Conservation (phyloP, 2,113 vertebrate species). For the Nothoprocta pentlandii region DNA sequence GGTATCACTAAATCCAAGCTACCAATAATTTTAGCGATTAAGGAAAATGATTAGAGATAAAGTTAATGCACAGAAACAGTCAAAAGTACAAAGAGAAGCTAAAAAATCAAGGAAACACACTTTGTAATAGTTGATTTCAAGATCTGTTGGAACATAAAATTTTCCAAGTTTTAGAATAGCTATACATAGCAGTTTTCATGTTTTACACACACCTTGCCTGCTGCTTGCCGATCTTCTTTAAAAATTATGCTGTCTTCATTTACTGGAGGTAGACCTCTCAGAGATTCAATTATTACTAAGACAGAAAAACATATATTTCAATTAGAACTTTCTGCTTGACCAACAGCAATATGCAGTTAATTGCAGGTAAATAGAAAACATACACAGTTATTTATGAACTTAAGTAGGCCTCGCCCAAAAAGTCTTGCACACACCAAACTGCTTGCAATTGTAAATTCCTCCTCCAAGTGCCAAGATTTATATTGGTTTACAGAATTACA, state of each 20-base stretch:
- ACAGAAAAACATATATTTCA: not conserved
- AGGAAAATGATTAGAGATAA: not conserved
- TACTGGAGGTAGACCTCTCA: constrained; percentile 85
- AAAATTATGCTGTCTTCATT: constrained; percentile 93
- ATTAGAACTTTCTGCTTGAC: not conserved
- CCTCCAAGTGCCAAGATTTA: not conserved
- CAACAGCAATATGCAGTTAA: not conserved
- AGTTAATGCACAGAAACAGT: not conserved
- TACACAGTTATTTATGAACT: not conserved
- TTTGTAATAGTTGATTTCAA: not conserved
- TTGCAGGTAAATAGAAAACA: not conserved
- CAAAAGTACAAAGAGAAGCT: not conserved
- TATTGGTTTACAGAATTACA: not conserved
- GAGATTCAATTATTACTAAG: constrained; percentile 90
- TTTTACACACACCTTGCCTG: constrained; percentile 85
- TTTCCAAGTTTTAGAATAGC: not conserved
- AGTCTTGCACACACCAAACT: not conserved
- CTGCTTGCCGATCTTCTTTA: constrained; percentile 80
- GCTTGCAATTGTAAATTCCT: not conserved
- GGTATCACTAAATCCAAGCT: not conserved
- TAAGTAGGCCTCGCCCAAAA: not conserved
- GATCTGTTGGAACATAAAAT: not conserved
- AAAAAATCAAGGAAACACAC: not conserved
- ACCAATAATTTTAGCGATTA: not conserved
- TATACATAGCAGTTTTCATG: not conserved